A percentile compares a stretch with the other conserved stretches of the same genome.
Evolutionary conservation across 2,888 invertebrate species (phyloP).

Genomic region (Nomada fabriciana): DNA sequence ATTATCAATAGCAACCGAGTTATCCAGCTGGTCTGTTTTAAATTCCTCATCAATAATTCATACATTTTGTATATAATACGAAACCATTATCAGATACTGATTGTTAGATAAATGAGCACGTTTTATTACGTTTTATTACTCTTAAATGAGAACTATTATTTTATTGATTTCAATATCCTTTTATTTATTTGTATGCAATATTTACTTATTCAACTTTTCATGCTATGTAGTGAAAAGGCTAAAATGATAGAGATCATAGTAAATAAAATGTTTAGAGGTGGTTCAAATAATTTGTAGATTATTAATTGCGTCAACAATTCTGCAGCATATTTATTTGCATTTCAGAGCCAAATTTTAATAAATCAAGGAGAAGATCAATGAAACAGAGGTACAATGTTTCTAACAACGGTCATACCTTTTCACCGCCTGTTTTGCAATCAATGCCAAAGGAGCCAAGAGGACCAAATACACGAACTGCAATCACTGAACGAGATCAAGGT

Average conservation of each 20-base stretch:
- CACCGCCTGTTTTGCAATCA: conserved; percentile 7
- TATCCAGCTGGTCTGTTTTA: no score
- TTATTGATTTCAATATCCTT: no score
- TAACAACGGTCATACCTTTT: conserved; percentile 6
- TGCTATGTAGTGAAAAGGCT: no score
- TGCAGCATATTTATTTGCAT: not conserved
- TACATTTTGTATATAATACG: no score
- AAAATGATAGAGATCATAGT: not conserved
- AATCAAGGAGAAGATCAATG: conserved; percentile 5
- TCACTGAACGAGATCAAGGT: conserved; percentile 18
- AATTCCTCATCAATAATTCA: no score
- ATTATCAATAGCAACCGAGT: no score
- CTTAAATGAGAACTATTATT: no score
- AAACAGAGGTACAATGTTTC: conserved; percentile 1
- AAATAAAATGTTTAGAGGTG: not conserved
- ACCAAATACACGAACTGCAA: conserved; percentile 10
- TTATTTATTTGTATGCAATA: no score
- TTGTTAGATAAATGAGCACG: no score
- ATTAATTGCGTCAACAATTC: not conserved
- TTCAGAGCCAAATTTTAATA: conserved; percentile 56
- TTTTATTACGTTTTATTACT: no score
- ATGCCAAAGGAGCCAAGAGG: conserved; percentile 7
- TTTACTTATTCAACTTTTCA: no score
- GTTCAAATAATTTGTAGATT: not conserved
- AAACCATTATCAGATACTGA: no score